Conservation (phyloP, 2,797 vertebrate genomes). For the Semotilus atromaculatus region DNA sequence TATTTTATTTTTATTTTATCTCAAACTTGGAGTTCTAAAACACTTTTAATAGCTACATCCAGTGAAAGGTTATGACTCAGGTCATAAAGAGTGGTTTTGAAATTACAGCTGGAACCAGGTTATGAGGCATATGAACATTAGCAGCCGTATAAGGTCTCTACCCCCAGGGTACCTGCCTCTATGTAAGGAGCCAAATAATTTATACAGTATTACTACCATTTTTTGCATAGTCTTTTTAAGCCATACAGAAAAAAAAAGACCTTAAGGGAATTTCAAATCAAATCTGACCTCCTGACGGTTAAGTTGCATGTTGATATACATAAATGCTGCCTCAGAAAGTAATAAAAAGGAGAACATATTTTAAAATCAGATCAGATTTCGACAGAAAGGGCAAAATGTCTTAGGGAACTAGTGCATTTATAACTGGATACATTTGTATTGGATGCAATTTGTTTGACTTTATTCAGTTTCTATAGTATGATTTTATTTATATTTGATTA, state of each 20-base stretch:
- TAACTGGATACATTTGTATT: neutral
- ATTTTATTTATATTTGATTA: neutral
- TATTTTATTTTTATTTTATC: neutral
- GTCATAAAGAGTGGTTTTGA: neutral
- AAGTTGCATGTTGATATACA: constrained; percentile 5
- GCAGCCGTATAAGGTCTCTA: neutral
- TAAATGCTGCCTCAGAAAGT: neutral
- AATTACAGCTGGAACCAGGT: constrained; percentile 29
- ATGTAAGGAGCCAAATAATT: neutral
- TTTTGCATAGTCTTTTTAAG: constrained; percentile 10
- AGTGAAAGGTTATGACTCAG: neutral
- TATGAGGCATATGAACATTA: constrained; percentile 12
- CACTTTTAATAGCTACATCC: neutral
- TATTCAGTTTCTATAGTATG: neutral
- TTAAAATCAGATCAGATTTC: neutral
- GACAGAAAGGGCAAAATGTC: neutral
- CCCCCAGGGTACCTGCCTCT: neutral
- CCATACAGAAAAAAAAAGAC: neutral
- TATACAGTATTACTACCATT: neutral
- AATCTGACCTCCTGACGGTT: neutral
- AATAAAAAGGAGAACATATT: neutral
- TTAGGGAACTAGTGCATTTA: neutral
- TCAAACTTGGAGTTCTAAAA: neutral
- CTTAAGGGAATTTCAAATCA: constrained; percentile 1
- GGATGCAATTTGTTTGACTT: neutral